phyloP scores from a whole-genome alignment of 2,113 vertebrate genomes.

The Pteropus alecto region DNA sequence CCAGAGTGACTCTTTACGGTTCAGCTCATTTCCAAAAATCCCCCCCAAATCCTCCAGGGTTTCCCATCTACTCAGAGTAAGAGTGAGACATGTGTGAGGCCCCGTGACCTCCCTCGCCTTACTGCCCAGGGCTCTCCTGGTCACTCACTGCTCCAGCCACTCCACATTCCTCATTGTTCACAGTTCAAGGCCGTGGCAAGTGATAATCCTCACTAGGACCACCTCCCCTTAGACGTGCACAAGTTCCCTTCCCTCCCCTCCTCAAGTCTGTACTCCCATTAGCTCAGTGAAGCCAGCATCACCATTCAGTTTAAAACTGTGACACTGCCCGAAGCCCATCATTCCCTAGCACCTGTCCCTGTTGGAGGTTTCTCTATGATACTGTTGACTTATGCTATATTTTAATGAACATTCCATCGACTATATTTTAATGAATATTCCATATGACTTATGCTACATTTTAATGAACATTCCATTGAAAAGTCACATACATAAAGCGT shows the following conservation, averaged over 20 bases:
- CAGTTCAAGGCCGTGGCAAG: not conserved
- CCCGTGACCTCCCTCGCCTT: not conserved
- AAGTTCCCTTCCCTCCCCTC: not conserved
- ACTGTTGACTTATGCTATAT: not conserved
- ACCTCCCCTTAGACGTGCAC: not conserved
- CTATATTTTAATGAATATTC: no score
- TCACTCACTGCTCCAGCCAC: not conserved
- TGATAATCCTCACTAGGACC: not conserved
- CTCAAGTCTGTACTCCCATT: not conserved
- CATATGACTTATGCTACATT: not conserved
- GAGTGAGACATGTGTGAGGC: not conserved
- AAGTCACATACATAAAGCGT: not conserved
- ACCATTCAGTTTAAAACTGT: not conserved
- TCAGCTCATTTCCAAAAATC: not conserved
- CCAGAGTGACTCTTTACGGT: not conserved
- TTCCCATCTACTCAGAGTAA: not conserved
- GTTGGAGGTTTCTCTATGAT: no score
- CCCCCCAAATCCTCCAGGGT: not conserved
- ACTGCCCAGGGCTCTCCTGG: not conserved
- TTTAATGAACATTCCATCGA: not conserved
- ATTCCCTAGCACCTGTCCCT: not conserved
- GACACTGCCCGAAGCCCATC: not conserved
- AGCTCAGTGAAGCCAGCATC: not conserved
- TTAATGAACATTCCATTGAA: not conserved
- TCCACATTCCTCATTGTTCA: not conserved